Evolutionary conservation across 2,888 invertebrate species (phyloP).

Genomic region (Gastrophysa polygoni): DNA sequence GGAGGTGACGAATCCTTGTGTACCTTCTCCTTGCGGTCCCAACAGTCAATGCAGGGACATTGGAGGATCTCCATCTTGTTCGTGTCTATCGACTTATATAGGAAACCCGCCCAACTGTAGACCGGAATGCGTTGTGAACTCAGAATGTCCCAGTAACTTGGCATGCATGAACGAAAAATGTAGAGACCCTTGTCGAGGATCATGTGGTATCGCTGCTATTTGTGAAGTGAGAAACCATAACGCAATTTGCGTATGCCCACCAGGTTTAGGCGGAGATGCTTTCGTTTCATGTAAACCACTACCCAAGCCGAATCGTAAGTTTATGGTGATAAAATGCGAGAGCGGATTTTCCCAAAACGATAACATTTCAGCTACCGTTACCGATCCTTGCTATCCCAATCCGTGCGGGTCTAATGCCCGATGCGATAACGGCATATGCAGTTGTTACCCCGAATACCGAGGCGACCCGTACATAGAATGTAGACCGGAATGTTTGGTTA

Average conservation of each 20-base stretch:
- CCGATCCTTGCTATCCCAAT: conserved; percentile 67
- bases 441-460: conserved; percentile 75
- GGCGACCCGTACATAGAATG: conserved; percentile 79
- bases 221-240: conserved; percentile 78
- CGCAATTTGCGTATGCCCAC: conserved; percentile 75
- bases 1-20: conserved; percentile 48
- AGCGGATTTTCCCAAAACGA: neutral
- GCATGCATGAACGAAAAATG: conserved; percentile 81
- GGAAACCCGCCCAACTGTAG: conserved; percentile 69
- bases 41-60: conserved; percentile 67
- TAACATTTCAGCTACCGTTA: conserved; percentile 51
- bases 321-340: neutral
- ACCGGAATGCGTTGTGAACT: conserved; percentile 67
- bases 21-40: conserved; percentile 58
- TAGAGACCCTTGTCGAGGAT: conserved; percentile 80
- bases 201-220: conserved; percentile 75
- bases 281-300: conserved; percentile 63
- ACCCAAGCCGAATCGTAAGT: conserved; percentile 46
- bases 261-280: conserved; percentile 76
- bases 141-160: conserved; percentile 75
- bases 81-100: conserved; percentile 70
- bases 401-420: conserved; percentile 80
- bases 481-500: conserved; percentile 74
- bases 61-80: conserved; percentile 73
- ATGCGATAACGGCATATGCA: conserved; percentile 75